Base-by-base conservation (phyloP, 2,113 vertebrate species). In the Nerophis ophidion region DNA sequence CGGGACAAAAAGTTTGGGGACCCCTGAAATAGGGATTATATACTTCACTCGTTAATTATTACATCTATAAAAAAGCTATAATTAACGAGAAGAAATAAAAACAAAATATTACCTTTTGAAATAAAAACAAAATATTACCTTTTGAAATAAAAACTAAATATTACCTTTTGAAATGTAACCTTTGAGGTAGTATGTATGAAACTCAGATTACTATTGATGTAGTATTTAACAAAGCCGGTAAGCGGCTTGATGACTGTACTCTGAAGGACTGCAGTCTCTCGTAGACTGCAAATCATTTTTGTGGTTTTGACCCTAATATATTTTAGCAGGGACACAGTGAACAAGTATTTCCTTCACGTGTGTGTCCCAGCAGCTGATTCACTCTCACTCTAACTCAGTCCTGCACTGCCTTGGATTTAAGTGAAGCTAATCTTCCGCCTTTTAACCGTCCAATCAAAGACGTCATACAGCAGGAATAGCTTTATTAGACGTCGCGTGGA, bases 361-460 rank as follows among this genome's bases (percentile, higher is more conserved):
- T 64, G 55, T 49, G 57, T 36, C 50, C 45, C 11, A 11, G 13
- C 45, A 48, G 44, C 55, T 52, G 46, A 26, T 68, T 44, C 46
- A 34, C 48, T 67, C 51, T 53, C 53, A 47, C 51, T 51, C 52
- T 35, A 48, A 48, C 69, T 65, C 63, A 75, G 70, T 63, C 62
- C 36, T 8, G 53, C 16, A 56, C 48, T 46, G 61, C 70, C 49
- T 55, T 46, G 34, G 57, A 77, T 74, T 51, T 64, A 66, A 26
- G 67, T 46, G 11, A 73, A 76, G 76, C 73, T 90, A 82, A 90
- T 82, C 77, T 75, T 75, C 80, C 87, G 85, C 85, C 84, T 68
- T 80, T 88, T 86, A 88, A 81, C 80, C 60, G 70, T 83, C 85
- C 87, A 83, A 86, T 86, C 83, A 80, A 77, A 78, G 72, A 79